Base-by-base conservation (phyloP, 1,140 invertebrate species). In the Drosophila serrata region DNA sequence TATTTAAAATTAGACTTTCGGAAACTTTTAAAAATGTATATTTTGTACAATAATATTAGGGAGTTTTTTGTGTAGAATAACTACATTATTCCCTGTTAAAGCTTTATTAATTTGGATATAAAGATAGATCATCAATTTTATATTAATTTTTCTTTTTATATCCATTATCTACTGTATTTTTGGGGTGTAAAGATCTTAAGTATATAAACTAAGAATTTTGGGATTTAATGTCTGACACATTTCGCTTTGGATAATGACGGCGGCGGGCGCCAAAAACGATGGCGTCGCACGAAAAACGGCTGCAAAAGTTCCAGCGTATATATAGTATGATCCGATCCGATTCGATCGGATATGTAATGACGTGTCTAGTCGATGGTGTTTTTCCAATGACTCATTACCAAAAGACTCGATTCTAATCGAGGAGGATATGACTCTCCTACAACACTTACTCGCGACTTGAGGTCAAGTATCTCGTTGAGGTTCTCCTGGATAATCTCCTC, bases 401-500 rank as follows among this genome's bases (percentile, higher is more conserved):
- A 42, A 51, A 63, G 0, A 22, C 9, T 6, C 17, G 3, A 27
- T 39, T 7, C 24, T 7, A 5, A 12, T 13, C 15, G 13, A 17
- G 42, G 8, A n/a, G n/a, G n/a, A n/a, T n/a, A n/a, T n/a, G 17
- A n/a, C 27, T 58, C 8, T 24, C 0, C 42, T 43, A 7, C 19
- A 19, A 45, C 27, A 82, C 80, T 81, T 75, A 91, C 88, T 7
- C 82, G 77, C 27, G 82, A 90, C 29, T 91, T 84, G 27, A 85
- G 74, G 19, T 91, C 88, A 4, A 91, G 67, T 43, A 91, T 63
- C 65, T 90, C 82, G 31, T 85, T 85, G 19, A 91, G 70, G 48
- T 91, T 91, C 57, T 85, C 84, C 56, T 87, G 75, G 8, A 91
- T 82, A 15, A 90, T 91, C 62, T 91, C 88, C 27, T 90, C 87